phyloP scores from a whole-genome alignment of 2,888 invertebrate species.

The Micoletzkya japonica region DNA sequence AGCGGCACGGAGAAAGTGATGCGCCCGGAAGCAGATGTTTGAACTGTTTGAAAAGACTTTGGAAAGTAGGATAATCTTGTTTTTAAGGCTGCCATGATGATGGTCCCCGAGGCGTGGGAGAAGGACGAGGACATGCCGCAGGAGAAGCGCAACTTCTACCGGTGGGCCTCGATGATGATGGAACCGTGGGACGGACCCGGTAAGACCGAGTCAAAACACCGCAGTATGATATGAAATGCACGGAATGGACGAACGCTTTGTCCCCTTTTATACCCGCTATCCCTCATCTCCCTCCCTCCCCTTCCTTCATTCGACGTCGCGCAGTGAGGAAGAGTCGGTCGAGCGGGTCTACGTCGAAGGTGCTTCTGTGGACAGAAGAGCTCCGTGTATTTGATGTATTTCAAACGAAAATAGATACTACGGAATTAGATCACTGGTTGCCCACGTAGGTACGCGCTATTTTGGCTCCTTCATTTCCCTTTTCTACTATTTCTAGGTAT shows the following conservation, averaged over 20 bases:
- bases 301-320: neutral
- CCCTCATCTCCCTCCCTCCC: too few relatives aligned
- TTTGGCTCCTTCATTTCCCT: too few relatives aligned
- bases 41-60: neutral
- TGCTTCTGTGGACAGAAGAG: too few relatives aligned
- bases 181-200: slow-evolving; percentile 96
- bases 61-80: slow-evolving; percentile 62
- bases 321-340: neutral
- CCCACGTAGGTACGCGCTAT: too few relatives aligned
- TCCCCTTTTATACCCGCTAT: too few relatives aligned
- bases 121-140: slow-evolving; percentile 54
- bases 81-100: slow-evolving; percentile 85
- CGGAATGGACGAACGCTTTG: neutral
- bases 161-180: slow-evolving; percentile 95
- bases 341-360: neutral
- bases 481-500: too few relatives aligned
- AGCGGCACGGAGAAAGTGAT: neutral
- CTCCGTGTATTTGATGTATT: too few relatives aligned
- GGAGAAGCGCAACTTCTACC: slow-evolving; percentile 72
- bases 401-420: too few relatives aligned
- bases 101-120: slow-evolving; percentile 73
- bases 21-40: neutral
- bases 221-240: neutral
- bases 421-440: too few relatives aligned
- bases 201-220: slow-evolving; percentile 36